These are phyloP conservation scores for Drosophila hydei DNA, from an alignment of 1,140 invertebrate species.

Conservation along the genomic window DNA sequence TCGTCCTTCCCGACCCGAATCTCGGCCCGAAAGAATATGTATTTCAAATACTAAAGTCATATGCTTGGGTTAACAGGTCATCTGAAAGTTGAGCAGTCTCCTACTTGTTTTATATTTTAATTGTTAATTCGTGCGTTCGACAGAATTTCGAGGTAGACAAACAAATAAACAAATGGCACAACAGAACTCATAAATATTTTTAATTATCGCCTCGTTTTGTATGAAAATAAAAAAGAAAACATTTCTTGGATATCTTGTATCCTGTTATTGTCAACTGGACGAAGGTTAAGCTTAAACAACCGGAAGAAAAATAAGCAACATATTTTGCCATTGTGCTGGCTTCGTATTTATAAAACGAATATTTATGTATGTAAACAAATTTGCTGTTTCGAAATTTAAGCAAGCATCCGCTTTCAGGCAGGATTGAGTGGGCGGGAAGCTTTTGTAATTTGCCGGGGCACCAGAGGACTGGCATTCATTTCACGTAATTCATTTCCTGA, in stretches of 20 bases:
- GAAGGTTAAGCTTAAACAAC: slow-evolving; percentile 14
- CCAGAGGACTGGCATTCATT: slow-evolving; percentile 39
- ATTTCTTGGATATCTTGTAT: background rate
- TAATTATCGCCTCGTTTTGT: background rate
- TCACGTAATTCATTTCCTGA: slow-evolving; percentile 53
- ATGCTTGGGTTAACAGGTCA: too few relatives aligned
- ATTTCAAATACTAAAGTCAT: too few relatives aligned
- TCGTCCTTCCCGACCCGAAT: too few relatives aligned
- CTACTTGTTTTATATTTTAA: too few relatives aligned
- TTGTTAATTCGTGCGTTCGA: too few relatives aligned
- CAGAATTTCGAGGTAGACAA: too few relatives aligned
- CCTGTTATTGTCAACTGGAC: background rate
- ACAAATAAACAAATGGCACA: background rate
- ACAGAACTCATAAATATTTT: background rate
- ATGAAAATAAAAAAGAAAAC: background rate
- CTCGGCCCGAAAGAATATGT: too few relatives aligned
- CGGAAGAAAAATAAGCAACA: slow-evolving; percentile 17
- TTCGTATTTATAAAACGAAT: background rate
- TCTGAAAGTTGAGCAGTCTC: too few relatives aligned
- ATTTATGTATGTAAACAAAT: slow-evolving; percentile 18
- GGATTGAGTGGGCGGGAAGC: slow-evolving; percentile 9
- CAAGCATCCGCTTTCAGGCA: slow-evolving; percentile 26
- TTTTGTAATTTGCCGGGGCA: slow-evolving; percentile 5
- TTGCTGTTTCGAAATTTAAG: slow-evolving; percentile 4
- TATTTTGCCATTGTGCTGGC: slow-evolving; percentile 3